Percentiles rank a stretch among this genome's conserved stretches.
phyloP scores from a whole-genome alignment of 2,113 vertebrate species.

The Trogon surrucura region DNA sequence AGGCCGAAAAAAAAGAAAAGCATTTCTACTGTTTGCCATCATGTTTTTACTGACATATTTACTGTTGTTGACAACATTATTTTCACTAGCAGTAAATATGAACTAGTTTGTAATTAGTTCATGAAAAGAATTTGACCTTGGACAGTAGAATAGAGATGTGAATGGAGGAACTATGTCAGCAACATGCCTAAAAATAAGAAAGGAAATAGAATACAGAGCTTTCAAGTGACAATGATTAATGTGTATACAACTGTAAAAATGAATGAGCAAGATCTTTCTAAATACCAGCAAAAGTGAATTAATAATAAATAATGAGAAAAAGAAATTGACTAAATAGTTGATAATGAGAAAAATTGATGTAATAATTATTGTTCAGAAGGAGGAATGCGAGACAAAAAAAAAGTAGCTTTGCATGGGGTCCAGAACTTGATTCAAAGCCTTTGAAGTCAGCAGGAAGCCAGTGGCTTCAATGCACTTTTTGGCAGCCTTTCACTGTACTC shows the following conservation, averaged over 20 bases:
- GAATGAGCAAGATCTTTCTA: not conserved
- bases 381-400: not conserved
- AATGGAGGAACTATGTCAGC: not conserved
- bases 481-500: not conserved
- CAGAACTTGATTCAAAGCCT: slow-evolving; percentile 10
- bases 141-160: not conserved
- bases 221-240: not conserved
- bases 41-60: slow-evolving; percentile 4
- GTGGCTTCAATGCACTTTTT: not conserved
- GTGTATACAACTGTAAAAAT: not conserved
- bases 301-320: not conserved
- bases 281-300: not conserved
- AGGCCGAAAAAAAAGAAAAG: not conserved
- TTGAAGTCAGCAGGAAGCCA: slow-evolving; percentile 6
- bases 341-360: not conserved
- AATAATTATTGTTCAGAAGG: slow-evolving; percentile 1
- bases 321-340: not conserved
- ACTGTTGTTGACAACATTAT: not conserved
- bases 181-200: not conserved
- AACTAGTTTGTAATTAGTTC: slow-evolving; percentile 14
- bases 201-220: not conserved
- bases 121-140: slow-evolving; percentile 7
- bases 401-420: not conserved
- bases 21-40: not conserved
- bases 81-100: not conserved